Conservation (phyloP, 2,888 invertebrate genomes). For the Xanthia togata region DNA sequence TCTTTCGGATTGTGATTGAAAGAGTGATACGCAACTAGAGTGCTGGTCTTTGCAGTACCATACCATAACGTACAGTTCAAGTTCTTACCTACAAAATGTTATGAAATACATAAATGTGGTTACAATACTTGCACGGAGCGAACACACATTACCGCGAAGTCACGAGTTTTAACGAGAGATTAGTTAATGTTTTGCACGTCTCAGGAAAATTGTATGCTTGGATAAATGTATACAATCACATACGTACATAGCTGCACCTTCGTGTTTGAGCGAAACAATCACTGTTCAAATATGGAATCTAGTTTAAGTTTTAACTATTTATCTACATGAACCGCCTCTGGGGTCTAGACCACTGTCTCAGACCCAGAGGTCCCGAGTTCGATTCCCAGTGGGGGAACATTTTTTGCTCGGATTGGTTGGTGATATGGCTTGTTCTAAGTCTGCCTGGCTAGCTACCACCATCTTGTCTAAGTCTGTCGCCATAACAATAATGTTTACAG, state of each 20-base stretch:
- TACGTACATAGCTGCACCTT: slow-evolving; percentile 1
- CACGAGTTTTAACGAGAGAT: slow-evolving; percentile 28
- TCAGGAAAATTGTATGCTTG: slow-evolving; percentile 39
- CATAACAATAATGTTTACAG: too few species aligned
- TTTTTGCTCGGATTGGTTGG: too few species aligned
- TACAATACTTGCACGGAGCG: background rate
- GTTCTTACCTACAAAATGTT: background rate
- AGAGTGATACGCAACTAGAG: too few species aligned
- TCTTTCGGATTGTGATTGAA: background rate
- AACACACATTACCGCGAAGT: slow-evolving; percentile 9
- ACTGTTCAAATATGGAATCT: background rate
- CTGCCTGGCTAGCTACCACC: too few species aligned
- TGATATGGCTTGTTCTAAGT: too few species aligned
- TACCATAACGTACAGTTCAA: background rate
- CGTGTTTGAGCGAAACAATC: slow-evolving; percentile 1
- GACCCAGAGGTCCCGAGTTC: too few species aligned
- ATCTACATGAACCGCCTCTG: background rate
- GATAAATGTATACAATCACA: slow-evolving; percentile 35
- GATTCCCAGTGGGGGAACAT: too few species aligned
- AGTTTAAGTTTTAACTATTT: background rate
- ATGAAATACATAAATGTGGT: slow-evolving; percentile 7
- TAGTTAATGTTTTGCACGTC: slow-evolving; percentile 44
- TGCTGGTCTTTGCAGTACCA: background rate
- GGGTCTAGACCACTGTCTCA: too few species aligned
- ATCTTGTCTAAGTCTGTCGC: too few species aligned